Conservation (phyloP, 1,140 invertebrate genomes). For the Dreissena polymorpha region DNA sequence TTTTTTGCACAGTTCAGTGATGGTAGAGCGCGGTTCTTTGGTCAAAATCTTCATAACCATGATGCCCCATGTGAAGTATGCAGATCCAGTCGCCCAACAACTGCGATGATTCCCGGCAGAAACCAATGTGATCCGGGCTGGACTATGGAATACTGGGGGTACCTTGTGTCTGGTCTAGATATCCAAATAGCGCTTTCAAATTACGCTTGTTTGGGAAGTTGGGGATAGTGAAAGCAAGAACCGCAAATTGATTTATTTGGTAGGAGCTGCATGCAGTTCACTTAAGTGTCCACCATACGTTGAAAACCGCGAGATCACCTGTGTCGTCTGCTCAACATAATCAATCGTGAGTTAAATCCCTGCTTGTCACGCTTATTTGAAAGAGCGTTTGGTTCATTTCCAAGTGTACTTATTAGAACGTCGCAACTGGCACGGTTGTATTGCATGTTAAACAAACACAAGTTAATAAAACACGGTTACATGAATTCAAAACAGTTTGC, state of each 20-base stretch:
- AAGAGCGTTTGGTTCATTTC: too few relatives aligned
- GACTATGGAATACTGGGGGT: constrained; percentile 37
- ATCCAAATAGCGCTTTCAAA: neutral
- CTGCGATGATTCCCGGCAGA: constrained; percentile 29
- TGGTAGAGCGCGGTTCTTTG: neutral
- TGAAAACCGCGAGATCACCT: constrained; percentile 13
- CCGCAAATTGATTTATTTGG: constrained; percentile 25
- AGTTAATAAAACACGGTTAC: too few relatives aligned
- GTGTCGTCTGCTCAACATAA: constrained; percentile 36
- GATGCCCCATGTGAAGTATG: constrained; percentile 20
- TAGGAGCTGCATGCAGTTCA: constrained; percentile 20
- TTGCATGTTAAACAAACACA: too few relatives aligned
- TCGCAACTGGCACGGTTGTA: too few relatives aligned
- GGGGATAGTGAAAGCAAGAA: neutral
- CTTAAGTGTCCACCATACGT: constrained; percentile 46
- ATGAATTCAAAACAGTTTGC: too few relatives aligned
- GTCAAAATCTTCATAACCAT: neutral
- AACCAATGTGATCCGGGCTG: constrained; percentile 28
- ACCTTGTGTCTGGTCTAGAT: constrained; percentile 24
- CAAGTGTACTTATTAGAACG: too few relatives aligned
- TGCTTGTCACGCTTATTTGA: too few relatives aligned
- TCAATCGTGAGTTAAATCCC: neutral
- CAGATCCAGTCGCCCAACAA: neutral
- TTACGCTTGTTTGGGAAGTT: constrained; percentile 23
- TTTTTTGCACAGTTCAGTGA: neutral